Conservation (phyloP, 2,113 vertebrate species). For the Clarias magur region DNA sequence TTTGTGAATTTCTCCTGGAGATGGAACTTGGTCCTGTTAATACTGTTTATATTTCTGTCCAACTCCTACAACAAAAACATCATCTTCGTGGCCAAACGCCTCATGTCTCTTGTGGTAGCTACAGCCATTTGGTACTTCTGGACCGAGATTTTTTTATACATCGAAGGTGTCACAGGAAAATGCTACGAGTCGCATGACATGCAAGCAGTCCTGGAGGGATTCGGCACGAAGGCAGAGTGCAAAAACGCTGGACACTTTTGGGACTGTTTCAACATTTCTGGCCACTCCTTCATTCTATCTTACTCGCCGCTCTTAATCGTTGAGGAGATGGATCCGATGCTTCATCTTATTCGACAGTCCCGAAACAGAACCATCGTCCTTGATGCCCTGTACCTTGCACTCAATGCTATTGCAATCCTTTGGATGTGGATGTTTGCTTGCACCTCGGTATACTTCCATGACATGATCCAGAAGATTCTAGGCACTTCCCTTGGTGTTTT, state of each 20-base stretch:
- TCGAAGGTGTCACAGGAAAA: constrained; percentile 82
- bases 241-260: constrained; percentile 76
- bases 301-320: constrained; percentile 88
- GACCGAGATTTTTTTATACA: constrained; percentile 78
- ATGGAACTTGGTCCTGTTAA: constrained; percentile 88
- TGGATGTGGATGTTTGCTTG: constrained; percentile 94
- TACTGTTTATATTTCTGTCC: constrained; percentile 87
- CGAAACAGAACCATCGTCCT: constrained; percentile 58
- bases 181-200: constrained; percentile 67
- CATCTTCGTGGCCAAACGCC: constrained; percentile 69
- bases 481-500: constrained; percentile 81
- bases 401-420: constrained; percentile 77
- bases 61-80: constrained; percentile 67
- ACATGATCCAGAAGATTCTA: constrained; percentile 80
- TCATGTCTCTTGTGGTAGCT: constrained; percentile 80
- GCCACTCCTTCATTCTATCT: constrained; percentile 90
- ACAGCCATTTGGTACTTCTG: constrained; percentile 84
- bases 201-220: constrained; percentile 47
- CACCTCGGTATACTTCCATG: constrained; percentile 92
- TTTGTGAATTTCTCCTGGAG: constrained; percentile 96
- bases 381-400: constrained; percentile 75
- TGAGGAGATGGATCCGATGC: constrained; percentile 85
- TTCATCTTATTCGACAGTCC: constrained; percentile 58
- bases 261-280: constrained; percentile 90
- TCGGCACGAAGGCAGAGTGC: constrained; percentile 76